Base-by-base conservation (phyloP, 2,113 vertebrate genomes). In the Paratilapia polleni region DNA sequence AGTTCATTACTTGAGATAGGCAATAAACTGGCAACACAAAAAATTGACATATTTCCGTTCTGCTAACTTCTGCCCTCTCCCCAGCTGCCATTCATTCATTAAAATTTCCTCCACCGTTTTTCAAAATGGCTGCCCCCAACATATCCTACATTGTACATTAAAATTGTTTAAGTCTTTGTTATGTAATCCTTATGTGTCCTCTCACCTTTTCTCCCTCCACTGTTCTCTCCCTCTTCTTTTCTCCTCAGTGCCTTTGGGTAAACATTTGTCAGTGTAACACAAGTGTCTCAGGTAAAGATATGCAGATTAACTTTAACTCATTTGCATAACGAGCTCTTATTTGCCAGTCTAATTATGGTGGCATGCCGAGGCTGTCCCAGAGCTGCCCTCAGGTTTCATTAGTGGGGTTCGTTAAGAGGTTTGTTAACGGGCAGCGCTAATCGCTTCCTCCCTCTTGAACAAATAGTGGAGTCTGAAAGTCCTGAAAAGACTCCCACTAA, bases 241-340 rank as follows among this genome's bases (percentile, higher is more conserved):
- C 82, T 79, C 78, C 87, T 86, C 58, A 0, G 54, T 86, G 90
- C 92, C 90, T 83, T 85, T 89, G 88, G 89, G 85, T 92, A 92
- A 93, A 92, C 88, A 86, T 80, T 91, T 89, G 91, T 91, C 89
- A 82, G 75, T 79, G 83, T 80, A 84, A 74, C 59, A 6, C n/a
- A 5, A 86, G 82, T 80, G 90, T 93, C 89, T 93, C 93, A 91
- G 93, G 92, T 94, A 92, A 90, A 91, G 90, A 92, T 93, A 94
- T 92, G 93, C 91, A 93, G 86, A 94, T 94, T 84, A 91, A 89
- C 91, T 84, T 77, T 6, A 78, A 90, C 83, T 87, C 70, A 58
- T 94, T 94, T 91, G 92, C 92, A 94, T 95, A 94, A 93, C 88
- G 77, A 94, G 90, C 89, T 83, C 88, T 91, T 93, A 93, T 94